Evolutionary conservation across 2,113 vertebrate species (phyloP).

Genomic region (Epinephelus lanceolatus): DNA sequence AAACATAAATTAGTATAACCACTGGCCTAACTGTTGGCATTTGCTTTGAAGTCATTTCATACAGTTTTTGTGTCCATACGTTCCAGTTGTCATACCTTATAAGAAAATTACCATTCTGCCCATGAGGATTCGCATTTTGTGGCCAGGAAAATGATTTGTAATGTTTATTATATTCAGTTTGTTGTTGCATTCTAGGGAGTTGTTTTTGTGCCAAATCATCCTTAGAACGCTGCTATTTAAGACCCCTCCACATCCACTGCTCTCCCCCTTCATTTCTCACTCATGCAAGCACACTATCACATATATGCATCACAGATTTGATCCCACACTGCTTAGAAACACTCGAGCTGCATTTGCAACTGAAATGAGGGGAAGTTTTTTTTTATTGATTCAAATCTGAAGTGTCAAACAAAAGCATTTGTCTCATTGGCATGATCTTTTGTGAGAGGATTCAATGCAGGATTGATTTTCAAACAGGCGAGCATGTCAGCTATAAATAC

Average conservation of each 20-base stretch:
- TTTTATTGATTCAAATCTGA: slow-evolving; percentile 21
- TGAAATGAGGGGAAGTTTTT: background rate
- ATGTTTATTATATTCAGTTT: background rate
- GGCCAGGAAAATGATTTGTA: background rate
- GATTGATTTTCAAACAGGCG: background rate
- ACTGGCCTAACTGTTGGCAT: background rate
- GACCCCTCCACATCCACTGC: background rate
- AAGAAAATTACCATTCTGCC: background rate
- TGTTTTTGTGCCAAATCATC: background rate
- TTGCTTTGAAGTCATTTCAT: background rate
- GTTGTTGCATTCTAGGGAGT: background rate
- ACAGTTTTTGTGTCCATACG: background rate
- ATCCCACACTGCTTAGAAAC: slow-evolving; percentile 39
- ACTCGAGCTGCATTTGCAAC: slow-evolving; percentile 15
- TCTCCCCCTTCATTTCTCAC: slow-evolving; percentile 3
- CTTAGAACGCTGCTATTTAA: background rate
- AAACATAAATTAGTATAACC: background rate
- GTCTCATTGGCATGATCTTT: slow-evolving; percentile 1
- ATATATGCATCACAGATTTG: slow-evolving; percentile 3
- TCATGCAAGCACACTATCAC: background rate
- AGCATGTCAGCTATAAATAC: slow-evolving; percentile 29
- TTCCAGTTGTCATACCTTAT: background rate
- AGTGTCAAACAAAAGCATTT: slow-evolving; percentile 15
- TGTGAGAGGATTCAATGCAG: slow-evolving; percentile 16
- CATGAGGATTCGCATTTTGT: background rate